Conservation (phyloP, 1,140 invertebrate species). For the Mizuhopecten yessoensis region DNA sequence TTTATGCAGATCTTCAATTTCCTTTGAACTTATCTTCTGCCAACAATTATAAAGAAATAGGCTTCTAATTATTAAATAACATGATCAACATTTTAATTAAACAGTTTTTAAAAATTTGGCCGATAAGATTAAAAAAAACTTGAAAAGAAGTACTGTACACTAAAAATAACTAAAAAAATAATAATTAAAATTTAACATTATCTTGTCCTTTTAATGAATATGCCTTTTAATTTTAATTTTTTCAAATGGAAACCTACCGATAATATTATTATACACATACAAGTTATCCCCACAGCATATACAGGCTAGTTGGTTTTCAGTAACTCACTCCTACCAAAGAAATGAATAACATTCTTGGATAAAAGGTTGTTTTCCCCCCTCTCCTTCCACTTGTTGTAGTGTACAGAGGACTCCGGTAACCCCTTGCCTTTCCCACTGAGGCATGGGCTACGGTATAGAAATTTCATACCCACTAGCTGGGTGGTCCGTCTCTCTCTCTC, state of each 20-base stretch:
- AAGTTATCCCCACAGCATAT: neutral
- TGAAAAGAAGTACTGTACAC: neutral
- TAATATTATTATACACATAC: no score
- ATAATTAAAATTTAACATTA: neutral
- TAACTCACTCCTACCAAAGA: no score
- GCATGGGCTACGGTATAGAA: slow-evolving; percentile 38
- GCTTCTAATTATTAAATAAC: neutral
- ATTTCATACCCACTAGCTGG: slow-evolving; percentile 49
- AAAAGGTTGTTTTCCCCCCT: neutral
- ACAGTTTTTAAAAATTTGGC: neutral
- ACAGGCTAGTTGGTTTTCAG: neutral
- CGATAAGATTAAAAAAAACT: neutral
- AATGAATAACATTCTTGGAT: neutral
- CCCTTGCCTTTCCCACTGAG: neutral
- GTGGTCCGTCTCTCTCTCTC: slow-evolving; percentile 41
- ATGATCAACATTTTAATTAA: neutral
- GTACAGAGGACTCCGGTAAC: neutral
- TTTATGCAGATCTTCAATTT: neutral
- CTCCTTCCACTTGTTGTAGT: slow-evolving; percentile 22
- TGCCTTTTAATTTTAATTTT: neutral
- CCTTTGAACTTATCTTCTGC: neutral
- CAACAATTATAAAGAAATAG: neutral
- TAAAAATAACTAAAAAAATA: neutral
- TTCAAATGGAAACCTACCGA: no score
- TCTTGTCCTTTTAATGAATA: neutral